Evolutionary conservation across 1,140 invertebrate species (phyloP).

Genomic region (Araneus ventricosus): DNA sequence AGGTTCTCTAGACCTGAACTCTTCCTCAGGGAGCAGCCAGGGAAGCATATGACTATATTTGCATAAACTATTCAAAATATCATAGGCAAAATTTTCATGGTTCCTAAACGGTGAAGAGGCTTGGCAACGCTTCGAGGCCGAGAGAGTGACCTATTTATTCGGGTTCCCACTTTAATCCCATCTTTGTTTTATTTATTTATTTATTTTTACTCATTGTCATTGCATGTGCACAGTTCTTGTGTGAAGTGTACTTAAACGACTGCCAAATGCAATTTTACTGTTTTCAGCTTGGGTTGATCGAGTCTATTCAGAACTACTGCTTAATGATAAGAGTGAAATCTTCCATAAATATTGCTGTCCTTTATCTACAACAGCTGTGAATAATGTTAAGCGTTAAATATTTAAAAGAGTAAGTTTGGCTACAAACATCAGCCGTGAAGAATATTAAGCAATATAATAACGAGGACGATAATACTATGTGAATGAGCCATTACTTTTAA

Average conservation of each 20-base stretch:
- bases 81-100: slow-evolving; percentile 38
- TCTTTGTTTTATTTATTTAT: slow-evolving; percentile 53
- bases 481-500: too few relatives aligned
- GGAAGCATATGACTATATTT: slow-evolving; percentile 55
- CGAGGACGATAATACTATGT: too few relatives aligned
- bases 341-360: too few relatives aligned
- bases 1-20: too few relatives aligned
- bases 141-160: slow-evolving; percentile 30
- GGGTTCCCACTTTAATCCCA: slow-evolving; percentile 61
- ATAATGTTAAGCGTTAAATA: too few relatives aligned
- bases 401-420: too few relatives aligned
- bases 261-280: slow-evolving; percentile 24
- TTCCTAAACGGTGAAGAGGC: slow-evolving; percentile 41
- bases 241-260: slow-evolving; percentile 35
- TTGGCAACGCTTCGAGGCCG: slow-evolving; percentile 28
- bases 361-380: too few relatives aligned
- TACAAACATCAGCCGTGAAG: too few relatives aligned
- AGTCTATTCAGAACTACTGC: neutral
- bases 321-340: neutral
- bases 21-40: slow-evolving; percentile 75
- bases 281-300: neutral
- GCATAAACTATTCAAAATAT: slow-evolving; percentile 26
- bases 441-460: too few relatives aligned
- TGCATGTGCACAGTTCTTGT: slow-evolving; percentile 13
- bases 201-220: slow-evolving; percentile 52